phyloP scores from a whole-genome alignment of 2,797 vertebrate species.

The Phataginus tricuspis region DNA sequence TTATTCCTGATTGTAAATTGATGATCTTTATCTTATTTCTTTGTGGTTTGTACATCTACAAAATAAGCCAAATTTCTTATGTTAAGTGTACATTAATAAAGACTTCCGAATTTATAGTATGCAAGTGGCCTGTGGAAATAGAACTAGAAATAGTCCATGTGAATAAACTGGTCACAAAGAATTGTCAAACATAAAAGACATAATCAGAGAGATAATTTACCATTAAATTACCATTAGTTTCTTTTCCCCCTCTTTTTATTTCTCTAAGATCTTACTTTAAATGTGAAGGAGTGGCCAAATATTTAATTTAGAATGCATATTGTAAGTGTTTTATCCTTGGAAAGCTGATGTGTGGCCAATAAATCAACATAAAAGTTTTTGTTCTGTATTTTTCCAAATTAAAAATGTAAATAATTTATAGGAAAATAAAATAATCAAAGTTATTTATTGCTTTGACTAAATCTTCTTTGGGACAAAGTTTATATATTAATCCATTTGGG shows the following conservation, averaged over 20 bases:
- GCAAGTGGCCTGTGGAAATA: background rate
- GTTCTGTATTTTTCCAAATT: conserved; percentile 1
- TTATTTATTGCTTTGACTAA: background rate
- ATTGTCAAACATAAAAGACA: background rate
- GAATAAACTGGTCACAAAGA: background rate
- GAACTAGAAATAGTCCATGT: background rate
- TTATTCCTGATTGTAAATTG: background rate
- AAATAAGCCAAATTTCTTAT: background rate
- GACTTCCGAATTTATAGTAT: background rate
- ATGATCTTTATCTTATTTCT: background rate
- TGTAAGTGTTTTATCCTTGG: conserved; percentile 64
- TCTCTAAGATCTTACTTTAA: background rate
- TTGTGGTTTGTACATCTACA: background rate
- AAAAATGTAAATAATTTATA: background rate
- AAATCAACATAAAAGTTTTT: conserved; percentile 70
- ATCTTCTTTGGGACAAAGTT: background rate
- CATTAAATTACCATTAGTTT: accelerated
- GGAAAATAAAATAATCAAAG: background rate
- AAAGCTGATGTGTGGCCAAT: conserved; percentile 73
- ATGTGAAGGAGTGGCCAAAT: conserved; percentile 45
- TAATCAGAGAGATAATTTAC: background rate
- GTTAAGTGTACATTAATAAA: background rate
- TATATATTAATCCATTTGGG: background rate
- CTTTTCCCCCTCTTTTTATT: background rate
- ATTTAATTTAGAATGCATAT: conserved; percentile 67